These are phyloP conservation scores for Bagarius yarrelli DNA, from an alignment of 2,113 vertebrate genomes.

Conservation along the genomic window DNA sequence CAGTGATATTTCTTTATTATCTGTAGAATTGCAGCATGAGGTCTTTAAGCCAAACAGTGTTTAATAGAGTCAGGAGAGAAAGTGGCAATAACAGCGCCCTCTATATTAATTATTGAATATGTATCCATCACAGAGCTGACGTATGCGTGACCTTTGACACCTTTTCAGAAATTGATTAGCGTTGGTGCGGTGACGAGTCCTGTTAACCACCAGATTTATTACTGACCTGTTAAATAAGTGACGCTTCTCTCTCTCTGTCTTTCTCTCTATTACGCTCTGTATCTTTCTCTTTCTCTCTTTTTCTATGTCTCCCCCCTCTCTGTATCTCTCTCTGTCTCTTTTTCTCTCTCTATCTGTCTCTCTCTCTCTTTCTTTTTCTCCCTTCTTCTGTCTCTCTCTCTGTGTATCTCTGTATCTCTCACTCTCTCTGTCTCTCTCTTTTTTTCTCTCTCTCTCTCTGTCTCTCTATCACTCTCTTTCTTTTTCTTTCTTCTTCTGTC, in stretches of 20 bases:
- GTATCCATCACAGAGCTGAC: constrained; percentile 89
- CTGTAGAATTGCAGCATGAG: constrained; percentile 70
- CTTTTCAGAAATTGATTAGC: constrained; percentile 75
- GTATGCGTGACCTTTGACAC: constrained; percentile 77
- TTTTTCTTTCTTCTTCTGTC: constrained; percentile 56
- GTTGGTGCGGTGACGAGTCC: constrained; percentile 75
- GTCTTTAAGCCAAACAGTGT: constrained; percentile 79
- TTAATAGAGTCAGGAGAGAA: constrained; percentile 77
- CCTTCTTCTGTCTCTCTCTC: background rate
- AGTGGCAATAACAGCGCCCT: constrained; percentile 75
- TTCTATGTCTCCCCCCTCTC: background rate
- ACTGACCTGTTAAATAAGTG: constrained; percentile 77
- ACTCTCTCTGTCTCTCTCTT: background rate
- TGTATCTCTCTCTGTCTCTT: background rate
- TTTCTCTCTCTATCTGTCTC: accelerated
- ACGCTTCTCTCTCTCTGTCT: constrained; percentile 55
- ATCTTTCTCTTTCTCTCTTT: constrained; percentile 43
- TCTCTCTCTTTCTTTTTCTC: background rate
- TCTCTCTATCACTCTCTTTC: constrained; percentile 1
- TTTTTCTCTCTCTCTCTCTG: constrained; percentile 45
- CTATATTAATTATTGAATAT: constrained; percentile 84
- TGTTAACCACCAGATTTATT: constrained; percentile 81
- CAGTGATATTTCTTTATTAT: too few relatives aligned
- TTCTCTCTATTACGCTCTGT: constrained; percentile 7
- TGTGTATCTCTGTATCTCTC: background rate